phyloP scores from a whole-genome alignment of 2,888 invertebrate genomes.

The Phaonia tiefii region DNA sequence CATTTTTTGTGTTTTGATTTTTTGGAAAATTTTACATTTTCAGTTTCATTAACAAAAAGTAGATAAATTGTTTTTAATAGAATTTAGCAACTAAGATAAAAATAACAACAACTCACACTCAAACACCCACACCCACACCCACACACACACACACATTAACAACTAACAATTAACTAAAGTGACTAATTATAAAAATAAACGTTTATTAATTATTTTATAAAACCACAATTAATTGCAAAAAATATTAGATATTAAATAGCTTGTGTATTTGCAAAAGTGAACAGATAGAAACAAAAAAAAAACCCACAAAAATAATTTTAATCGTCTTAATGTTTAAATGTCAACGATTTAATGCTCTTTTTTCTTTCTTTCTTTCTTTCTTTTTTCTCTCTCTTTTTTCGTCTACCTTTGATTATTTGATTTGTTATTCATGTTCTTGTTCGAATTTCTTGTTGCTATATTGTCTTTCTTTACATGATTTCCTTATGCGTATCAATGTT shows the following conservation, averaged over 20 bases:
- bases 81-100: slow-evolving; percentile 2
- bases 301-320: slow-evolving; percentile 2
- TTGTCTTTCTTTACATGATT: slow-evolving; percentile 35
- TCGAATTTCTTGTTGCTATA: slow-evolving; percentile 28
- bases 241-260: slow-evolving; percentile 28
- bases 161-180: slow-evolving; percentile 1
- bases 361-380: slow-evolving; percentile 64
- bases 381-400: slow-evolving; percentile 66
- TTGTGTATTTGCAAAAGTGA: not conserved
- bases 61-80: slow-evolving; percentile 6
- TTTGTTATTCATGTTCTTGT: no score
- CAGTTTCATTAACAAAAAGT: not conserved
- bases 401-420: slow-evolving; percentile 59
- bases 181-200: not conserved
- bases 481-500: slow-evolving; percentile 43
- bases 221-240: not conserved
- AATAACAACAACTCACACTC: slow-evolving; percentile 28
- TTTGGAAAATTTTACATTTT: slow-evolving; percentile 37
- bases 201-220: slow-evolving; percentile 15
- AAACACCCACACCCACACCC: slow-evolving; percentile 27
- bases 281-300: not conserved
- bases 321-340: slow-evolving; percentile 61
- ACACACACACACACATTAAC: not conserved
- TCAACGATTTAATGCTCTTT: slow-evolving; percentile 68
- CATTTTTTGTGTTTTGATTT: slow-evolving; percentile 8